These are phyloP conservation scores for Xenentodon cancila DNA, from an alignment of 2,797 vertebrate genomes.

Conservation along the genomic window DNA sequence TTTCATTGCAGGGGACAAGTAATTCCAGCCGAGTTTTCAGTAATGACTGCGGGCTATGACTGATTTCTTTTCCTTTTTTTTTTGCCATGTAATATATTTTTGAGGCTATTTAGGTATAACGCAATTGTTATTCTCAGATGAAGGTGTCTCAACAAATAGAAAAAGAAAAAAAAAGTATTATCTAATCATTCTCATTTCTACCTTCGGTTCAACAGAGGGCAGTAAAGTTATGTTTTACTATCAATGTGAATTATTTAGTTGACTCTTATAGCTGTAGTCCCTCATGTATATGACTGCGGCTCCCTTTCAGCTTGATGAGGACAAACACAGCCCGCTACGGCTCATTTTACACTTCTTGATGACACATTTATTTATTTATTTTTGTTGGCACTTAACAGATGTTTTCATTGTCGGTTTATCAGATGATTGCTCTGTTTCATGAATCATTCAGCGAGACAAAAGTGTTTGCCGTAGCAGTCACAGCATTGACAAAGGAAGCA, in stretches of 20 bases:
- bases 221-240: conserved; percentile 54
- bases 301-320: not conserved
- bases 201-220: conserved; percentile 56
- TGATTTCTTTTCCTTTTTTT: not conserved
- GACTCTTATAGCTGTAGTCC: conserved; percentile 15
- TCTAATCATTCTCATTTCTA: conserved; percentile 26
- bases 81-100: too few species aligned
- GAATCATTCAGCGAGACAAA: not conserved
- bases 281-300: not conserved
- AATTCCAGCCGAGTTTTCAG: conserved; percentile 9
- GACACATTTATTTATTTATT: too few species aligned
- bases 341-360: too few species aligned
- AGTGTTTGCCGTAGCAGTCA: not conserved
- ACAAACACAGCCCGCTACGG: too few species aligned
- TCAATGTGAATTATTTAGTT: conserved; percentile 50
- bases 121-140: conserved; percentile 13
- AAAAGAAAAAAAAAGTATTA: not conserved
- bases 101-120: not conserved
- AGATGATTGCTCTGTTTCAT: too few species aligned
- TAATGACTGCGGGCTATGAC: conserved; percentile 10
- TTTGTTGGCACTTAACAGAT: too few species aligned
- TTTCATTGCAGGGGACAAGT: conserved; percentile 37
- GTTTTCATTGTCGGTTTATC: too few species aligned
- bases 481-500: not conserved
- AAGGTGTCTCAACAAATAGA: not conserved